phyloP scores from a whole-genome alignment of 2,113 vertebrate species.

The Cinclus cinclus region DNA sequence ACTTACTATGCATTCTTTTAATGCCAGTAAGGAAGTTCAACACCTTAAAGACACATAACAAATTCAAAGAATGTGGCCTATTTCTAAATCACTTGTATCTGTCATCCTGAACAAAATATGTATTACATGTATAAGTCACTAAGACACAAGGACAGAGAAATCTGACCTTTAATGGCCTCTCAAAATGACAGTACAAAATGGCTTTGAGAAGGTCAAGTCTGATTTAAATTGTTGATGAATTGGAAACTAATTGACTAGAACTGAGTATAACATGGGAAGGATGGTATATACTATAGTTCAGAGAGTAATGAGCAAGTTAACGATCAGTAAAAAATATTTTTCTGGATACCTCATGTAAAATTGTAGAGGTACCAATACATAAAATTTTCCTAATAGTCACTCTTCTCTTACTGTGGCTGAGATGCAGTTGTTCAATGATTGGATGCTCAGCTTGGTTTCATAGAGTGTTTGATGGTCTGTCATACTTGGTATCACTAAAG shows the following conservation, averaged over 20 bases:
- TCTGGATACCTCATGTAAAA: constrained; percentile 34
- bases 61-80: background rate
- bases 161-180: constrained; percentile 70
- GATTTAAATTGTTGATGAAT: constrained; percentile 78
- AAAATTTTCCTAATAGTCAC: background rate
- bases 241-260: constrained; percentile 70
- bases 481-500: constrained; percentile 38
- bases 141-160: constrained; percentile 54
- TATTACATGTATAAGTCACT: constrained; percentile 36
- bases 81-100: constrained; percentile 48
- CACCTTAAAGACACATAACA: constrained; percentile 39
- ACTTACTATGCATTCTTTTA: background rate
- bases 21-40: background rate
- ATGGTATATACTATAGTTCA: constrained; percentile 45
- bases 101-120: constrained; percentile 51
- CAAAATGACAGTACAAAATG: constrained; percentile 60
- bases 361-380: constrained; percentile 10
- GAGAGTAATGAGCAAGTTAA: constrained; percentile 59
- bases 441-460: background rate
- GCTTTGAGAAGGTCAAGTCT: constrained; percentile 74
- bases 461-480: constrained; percentile 36
- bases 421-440: background rate
- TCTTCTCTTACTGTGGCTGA: background rate
- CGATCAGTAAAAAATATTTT: constrained; percentile 60
- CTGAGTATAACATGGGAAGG: constrained; percentile 62